Evolutionary conservation across 2,888 invertebrate genomes (phyloP), one percentile per base, ranked within the genome.

Genomic region (Epinotia brunnichana): DNA sequence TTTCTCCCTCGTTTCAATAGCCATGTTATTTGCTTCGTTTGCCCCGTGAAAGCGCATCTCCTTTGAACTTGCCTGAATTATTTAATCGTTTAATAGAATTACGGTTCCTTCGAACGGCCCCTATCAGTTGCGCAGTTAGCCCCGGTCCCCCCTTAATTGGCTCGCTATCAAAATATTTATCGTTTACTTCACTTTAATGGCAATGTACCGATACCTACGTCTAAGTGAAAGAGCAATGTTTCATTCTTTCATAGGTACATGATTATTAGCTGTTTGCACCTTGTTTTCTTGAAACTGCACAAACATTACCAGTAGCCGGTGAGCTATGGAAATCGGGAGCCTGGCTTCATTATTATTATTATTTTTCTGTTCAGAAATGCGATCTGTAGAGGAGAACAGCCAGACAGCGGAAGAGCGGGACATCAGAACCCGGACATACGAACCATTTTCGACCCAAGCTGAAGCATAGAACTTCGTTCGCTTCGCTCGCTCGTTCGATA

Each of bases 71-170:
- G 82, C 82, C 83, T 88, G 89, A 90, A 91, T 91, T 92, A 92
- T 92, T 91, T 91, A 92, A 92, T 91, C 89, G 87, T 91, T 90
- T 92, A 91, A 92, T 91, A 90, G 89, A 92, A 92, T 91, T 89
- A 92, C 88, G 83, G 83, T 83, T 81, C 84, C 85, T 81, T 82
- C 81, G 81, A 84, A 83, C 80, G 77, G 82, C 85, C 88, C 88
- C 88, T 88, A 89, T 90, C 89, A 87, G 83, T 87, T 85, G 85
- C 85, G 82, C 81, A 80, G 84, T 83, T 82, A 81, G 82, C 78
- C 74, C 74, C 70, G 74, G 76, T 79, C 78, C 79, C 83, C 85
- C 83, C 81, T 64, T 91, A 90, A 91, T 92, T 91, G 90, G 87
- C 81, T 87, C 72, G 82, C 82, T 86, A 84, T 84, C 82, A 85